Percentiles rank a stretch among this genome's conserved stretches.
Conservation (phyloP, 2,797 vertebrate genomes). For the Balearica regulorum region DNA sequence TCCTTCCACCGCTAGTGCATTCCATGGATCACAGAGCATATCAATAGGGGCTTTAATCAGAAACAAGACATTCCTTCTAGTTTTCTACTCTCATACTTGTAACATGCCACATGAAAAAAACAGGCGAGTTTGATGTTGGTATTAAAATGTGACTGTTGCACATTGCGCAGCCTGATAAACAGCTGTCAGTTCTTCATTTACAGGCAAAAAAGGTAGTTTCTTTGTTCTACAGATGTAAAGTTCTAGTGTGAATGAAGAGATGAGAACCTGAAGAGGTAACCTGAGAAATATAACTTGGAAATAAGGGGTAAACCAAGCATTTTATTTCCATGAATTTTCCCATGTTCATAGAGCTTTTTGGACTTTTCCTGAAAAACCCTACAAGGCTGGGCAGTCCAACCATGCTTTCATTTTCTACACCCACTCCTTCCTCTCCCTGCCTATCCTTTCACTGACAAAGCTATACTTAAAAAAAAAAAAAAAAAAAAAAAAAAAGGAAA, state of each 20-base stretch:
- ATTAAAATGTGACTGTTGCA: not conserved
- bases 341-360: not conserved
- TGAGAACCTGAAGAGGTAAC: not conserved
- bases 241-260: not conserved
- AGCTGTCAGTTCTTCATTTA: not conserved
- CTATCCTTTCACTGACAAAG: not conserved
- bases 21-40: constrained; percentile 47
- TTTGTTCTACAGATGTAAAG: not conserved
- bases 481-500: not conserved
- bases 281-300: not conserved
- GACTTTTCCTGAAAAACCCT: not conserved
- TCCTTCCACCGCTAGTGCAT: not conserved
- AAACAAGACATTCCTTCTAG: constrained; percentile 22
- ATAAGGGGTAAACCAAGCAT: not conserved
- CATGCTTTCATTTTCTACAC: not conserved
- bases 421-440: constrained; percentile 3
- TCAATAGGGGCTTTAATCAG: constrained; percentile 30
- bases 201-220: not conserved
- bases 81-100: not conserved
- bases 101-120: not conserved
- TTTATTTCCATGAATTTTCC: not conserved
- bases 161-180: not conserved
- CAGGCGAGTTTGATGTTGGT: not conserved
- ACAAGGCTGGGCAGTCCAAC: not conserved
- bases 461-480: not conserved